Percentiles rank a stretch among this genome's conserved stretches.
Evolutionary conservation across 1,140 invertebrate genomes (phyloP).

Genomic region (Adelges cooleyi): DNA sequence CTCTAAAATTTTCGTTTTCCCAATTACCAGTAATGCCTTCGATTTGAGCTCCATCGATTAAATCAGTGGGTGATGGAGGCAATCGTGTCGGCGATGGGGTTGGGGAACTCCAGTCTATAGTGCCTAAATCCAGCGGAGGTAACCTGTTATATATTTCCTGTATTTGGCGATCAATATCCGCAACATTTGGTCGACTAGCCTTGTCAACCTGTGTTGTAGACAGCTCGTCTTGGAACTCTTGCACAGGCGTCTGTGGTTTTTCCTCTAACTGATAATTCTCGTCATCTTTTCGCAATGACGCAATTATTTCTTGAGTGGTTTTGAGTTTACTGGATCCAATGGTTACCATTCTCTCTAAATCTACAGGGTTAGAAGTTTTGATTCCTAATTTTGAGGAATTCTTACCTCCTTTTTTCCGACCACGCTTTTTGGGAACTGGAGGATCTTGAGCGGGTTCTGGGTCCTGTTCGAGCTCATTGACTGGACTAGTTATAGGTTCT

Average conservation of each 20-base stretch:
- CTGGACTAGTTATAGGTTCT: slow-evolving; percentile 30
- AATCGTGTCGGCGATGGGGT: slow-evolving; percentile 34
- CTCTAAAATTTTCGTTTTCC: slow-evolving; percentile 51
- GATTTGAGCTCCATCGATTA: slow-evolving; percentile 40
- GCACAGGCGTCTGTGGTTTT: slow-evolving; percentile 17
- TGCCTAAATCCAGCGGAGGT: slow-evolving; percentile 48
- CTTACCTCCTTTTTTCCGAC: slow-evolving; percentile 58
- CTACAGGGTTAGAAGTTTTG: slow-evolving; percentile 29
- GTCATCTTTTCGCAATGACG: slow-evolving; percentile 51
- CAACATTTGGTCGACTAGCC: slow-evolving; percentile 18
- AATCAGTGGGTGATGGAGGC: slow-evolving; percentile 34
- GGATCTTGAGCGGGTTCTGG: slow-evolving; percentile 34
- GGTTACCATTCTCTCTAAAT: slow-evolving; percentile 50
- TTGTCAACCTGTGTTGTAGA: slow-evolving; percentile 18
- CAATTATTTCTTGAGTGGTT: slow-evolving; percentile 71
- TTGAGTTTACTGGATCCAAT: slow-evolving; percentile 60
- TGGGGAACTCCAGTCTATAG: slow-evolving; percentile 43
- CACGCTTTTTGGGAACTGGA: slow-evolving; percentile 46
- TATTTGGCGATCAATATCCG: slow-evolving; percentile 34
- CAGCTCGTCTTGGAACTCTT: slow-evolving; percentile 1
- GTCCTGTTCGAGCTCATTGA: slow-evolving; percentile 31
- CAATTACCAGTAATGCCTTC: slow-evolving; percentile 52
- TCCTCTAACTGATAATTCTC: slow-evolving; percentile 28
- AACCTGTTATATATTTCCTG: slow-evolving; percentile 48
- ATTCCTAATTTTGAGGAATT: slow-evolving; percentile 37